phyloP scores from a whole-genome alignment of 2,797 vertebrate genomes.

The Cheracebus regulus region DNA sequence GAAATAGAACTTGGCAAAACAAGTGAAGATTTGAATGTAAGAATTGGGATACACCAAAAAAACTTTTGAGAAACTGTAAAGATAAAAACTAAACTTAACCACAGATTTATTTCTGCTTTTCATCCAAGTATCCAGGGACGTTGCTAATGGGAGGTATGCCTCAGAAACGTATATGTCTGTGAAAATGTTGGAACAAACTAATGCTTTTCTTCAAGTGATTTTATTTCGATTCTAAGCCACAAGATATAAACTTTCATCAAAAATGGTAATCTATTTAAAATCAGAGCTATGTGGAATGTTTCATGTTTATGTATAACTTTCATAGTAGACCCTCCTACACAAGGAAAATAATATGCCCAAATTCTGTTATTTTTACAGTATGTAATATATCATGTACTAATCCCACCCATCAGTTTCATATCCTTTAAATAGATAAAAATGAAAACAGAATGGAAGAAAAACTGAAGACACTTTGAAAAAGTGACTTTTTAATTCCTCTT shows the following conservation, averaged over 20 bases:
- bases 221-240: conserved; percentile 76
- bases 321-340: conserved; percentile 71
- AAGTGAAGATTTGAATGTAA: conserved; percentile 53
- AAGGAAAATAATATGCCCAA: conserved; percentile 65
- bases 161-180: conserved; percentile 65
- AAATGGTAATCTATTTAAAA: conserved; percentile 81
- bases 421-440: conserved; percentile 70
- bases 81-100: conserved; percentile 69
- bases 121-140: conserved; percentile 54
- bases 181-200: conserved; percentile 71
- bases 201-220: conserved; percentile 72
- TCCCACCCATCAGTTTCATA: conserved; percentile 48
- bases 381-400: conserved; percentile 69
- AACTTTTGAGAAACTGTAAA: conserved; percentile 52
- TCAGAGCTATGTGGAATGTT: conserved; percentile 73
- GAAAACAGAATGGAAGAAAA: conserved; percentile 38
- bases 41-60: conserved; percentile 41
- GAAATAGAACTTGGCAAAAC: conserved; percentile 49
- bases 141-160: conserved; percentile 67
- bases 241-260: conserved; percentile 79
- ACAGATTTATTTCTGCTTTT: conserved; percentile 69
- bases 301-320: conserved; percentile 81
- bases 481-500: conserved; percentile 56
- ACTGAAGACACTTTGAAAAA: conserved; percentile 56
- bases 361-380: conserved; percentile 76